A percentile compares a stretch with the other conserved stretches of the same genome.
Evolutionary conservation across 2,797 vertebrate species (phyloP).

Genomic region (Salarias fasciatus): DNA sequence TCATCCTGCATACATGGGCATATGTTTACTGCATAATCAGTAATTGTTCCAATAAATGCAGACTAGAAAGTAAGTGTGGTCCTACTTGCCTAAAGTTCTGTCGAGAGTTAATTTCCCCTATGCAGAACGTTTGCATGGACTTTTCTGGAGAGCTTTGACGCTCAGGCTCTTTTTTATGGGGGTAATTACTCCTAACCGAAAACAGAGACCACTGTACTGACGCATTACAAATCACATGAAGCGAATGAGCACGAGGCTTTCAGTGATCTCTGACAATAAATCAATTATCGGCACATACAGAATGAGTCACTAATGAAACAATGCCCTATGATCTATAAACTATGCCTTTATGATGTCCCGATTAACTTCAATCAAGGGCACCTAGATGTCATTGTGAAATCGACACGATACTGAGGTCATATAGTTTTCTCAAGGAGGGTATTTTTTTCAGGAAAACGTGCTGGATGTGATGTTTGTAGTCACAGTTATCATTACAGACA

Average conservation of each 20-base stretch:
- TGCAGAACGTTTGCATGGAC: slow-evolving; percentile 38
- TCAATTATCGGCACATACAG: slow-evolving; percentile 26
- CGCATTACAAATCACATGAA: slow-evolving; percentile 76
- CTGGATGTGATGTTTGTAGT: slow-evolving; percentile 16
- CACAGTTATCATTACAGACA: slow-evolving; percentile 22
- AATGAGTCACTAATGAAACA: slow-evolving; percentile 35
- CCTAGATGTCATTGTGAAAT: slow-evolving; percentile 10
- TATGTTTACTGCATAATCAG: no score
- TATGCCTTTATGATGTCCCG: slow-evolving; percentile 22
- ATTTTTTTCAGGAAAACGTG: background rate
- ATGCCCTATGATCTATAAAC: slow-evolving; percentile 30
- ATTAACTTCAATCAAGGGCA: background rate
- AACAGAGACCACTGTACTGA: slow-evolving; percentile 78
- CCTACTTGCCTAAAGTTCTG: slow-evolving; percentile 20
- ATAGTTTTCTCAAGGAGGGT: slow-evolving; percentile 1
- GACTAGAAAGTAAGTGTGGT: slow-evolving; percentile 47
- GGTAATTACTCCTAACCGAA: slow-evolving; percentile 81
- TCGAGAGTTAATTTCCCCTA: slow-evolving; percentile 35
- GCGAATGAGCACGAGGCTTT: slow-evolving; percentile 13
- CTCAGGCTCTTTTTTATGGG: slow-evolving; percentile 69
- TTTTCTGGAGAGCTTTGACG: slow-evolving; percentile 53
- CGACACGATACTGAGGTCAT: slow-evolving; percentile 5
- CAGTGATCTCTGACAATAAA: slow-evolving; percentile 59
- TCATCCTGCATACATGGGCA: no score
- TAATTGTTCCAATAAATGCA: slow-evolving; percentile 10